Conservation (phyloP, 2,888 invertebrate genomes). For the Andrena minutula region DNA sequence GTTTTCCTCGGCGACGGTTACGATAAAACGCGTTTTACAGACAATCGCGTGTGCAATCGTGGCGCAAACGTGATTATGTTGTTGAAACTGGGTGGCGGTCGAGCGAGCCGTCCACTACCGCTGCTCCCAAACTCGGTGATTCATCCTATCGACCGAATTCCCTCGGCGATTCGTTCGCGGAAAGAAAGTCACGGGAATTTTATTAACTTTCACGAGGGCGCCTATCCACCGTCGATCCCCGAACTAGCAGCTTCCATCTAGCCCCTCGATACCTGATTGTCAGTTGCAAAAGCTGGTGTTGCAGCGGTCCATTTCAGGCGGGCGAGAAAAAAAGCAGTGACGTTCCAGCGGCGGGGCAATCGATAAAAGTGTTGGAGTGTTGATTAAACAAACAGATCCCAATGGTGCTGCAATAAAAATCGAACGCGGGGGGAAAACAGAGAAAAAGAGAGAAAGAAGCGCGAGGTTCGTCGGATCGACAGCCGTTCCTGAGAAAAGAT, state of each 20-base stretch:
- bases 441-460: neutral
- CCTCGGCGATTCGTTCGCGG: neutral
- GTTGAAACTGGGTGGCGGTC: neutral
- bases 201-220: no score
- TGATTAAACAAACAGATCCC: neutral
- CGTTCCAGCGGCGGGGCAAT: neutral
- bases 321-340: neutral
- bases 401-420: neutral
- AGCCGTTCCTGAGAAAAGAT: conserved; percentile 73
- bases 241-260: neutral
- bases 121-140: neutral
- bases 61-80: neutral
- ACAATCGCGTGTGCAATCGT: conserved; percentile 3
- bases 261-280: neutral
- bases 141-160: neutral
- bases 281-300: no score
- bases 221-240: neutral
- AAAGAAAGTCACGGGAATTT: neutral
- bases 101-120: neutral
- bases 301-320: no score
- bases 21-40: neutral
- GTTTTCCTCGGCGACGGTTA: conserved; percentile 9
- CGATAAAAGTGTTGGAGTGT: no score
- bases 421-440: neutral
- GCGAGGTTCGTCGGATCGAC: conserved; percentile 11